Evolutionary conservation across 2,888 invertebrate genomes (phyloP).

Genomic region (Psylliodes chrysocephalus): DNA sequence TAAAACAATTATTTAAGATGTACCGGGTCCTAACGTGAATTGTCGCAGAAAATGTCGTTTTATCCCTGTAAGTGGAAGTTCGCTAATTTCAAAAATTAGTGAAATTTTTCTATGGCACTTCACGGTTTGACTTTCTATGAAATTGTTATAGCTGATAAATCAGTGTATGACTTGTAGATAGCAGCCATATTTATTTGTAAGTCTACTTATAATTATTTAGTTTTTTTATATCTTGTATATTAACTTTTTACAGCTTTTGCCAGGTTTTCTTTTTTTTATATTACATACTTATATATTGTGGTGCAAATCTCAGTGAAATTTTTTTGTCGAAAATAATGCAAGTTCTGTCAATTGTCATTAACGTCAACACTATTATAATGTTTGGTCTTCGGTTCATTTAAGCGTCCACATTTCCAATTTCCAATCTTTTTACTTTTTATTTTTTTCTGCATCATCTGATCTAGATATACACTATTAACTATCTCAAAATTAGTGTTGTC

Average conservation of each 20-base stretch:
- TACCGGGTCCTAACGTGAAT: conserved; percentile 12
- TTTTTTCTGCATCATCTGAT: too few species aligned
- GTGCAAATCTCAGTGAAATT: background rate
- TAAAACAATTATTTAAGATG: conserved; percentile 27
- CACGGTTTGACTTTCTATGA: conserved; percentile 17
- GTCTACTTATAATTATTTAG: conserved; percentile 38
- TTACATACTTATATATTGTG: conserved; percentile 22
- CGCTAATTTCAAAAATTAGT: conserved; percentile 9
- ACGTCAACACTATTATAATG: too few species aligned
- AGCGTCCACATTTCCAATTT: too few species aligned
- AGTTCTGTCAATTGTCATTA: too few species aligned
- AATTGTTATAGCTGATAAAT: conserved; percentile 35
- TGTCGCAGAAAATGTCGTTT: conserved; percentile 15
- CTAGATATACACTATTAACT: too few species aligned
- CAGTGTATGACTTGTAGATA: conserved; percentile 51
- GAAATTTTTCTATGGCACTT: conserved; percentile 5
- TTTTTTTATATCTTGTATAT: conserved; percentile 38
- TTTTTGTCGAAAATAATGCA: too few species aligned
- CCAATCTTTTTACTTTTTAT: too few species aligned
- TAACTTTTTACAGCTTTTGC: conserved; percentile 38
- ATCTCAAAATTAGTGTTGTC: too few species aligned
- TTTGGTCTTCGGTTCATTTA: too few species aligned
- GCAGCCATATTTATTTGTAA: conserved; percentile 46
- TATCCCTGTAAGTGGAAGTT: conserved; percentile 16
- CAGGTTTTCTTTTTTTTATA: conserved; percentile 37